Base-by-base conservation (phyloP, 37 sponge, comb jelly and placozoan species). In the Halisarca cf. caerulea region DNA sequence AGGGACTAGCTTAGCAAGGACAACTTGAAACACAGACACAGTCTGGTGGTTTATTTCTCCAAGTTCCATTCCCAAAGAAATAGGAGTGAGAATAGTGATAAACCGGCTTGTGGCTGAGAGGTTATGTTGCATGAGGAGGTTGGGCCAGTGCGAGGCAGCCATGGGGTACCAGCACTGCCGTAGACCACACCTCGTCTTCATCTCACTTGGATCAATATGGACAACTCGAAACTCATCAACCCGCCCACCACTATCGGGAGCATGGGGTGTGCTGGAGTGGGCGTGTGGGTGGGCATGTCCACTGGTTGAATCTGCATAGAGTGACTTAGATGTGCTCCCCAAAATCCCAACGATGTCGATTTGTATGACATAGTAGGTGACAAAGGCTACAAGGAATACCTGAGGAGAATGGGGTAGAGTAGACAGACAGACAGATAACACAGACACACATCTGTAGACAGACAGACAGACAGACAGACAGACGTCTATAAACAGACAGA, bases 141-240 rank as follows among this genome's bases (percentile, higher is more conserved):
- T 59, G 14, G 94, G 94, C 94, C 94, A 93, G 81, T 93, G 91
- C 11, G 82, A 80, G 55, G 88, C 90, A 25, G 87, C 88, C 94
- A 93, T 93, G 39, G 85, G 70, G 20, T 89, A 59, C 94, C 94
- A 93, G 57, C 94, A 93, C 79, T 74, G 32, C 38, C 77, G 77
- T 39, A 74, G 41, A 21, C 77, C 77, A 74, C 77, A 74, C 25
- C 42, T 40, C 45, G 2, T 33, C 45, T 25, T 74, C 25, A 41
- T 37, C 21, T 74, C 24, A 17, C 25, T 17, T 3, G 45, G 21
- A 44, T 23, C 25, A 41, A 74, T 24, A 21, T 40, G 77, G 45
- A 36, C 15, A 20, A 74, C 77, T 25, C 21, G 45, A 40, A 74
- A 74, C 44, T 68, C 69, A 28, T 34, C 33, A 11, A 14, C 51